Base-by-base conservation (phyloP, 2,113 vertebrate species). In the Eira barbara region DNA sequence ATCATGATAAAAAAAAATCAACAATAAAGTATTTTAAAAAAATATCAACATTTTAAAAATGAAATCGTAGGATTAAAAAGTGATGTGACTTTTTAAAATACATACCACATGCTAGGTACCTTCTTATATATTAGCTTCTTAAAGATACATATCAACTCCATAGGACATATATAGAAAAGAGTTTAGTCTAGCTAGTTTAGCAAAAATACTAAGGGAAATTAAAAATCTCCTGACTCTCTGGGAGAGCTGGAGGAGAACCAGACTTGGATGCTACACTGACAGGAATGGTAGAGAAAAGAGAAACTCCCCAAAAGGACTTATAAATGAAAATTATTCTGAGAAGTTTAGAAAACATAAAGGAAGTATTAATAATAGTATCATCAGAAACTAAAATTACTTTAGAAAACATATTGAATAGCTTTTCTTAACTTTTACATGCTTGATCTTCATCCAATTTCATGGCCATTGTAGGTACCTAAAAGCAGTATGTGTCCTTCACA, bases 101-200 rank as follows among this genome's bases (percentile, higher is more conserved):
- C 20, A 45, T 45, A 65, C 79, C 89, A 91, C 36, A 93, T 95
- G 92, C 67, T 79, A 57, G 11, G 55, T 91, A 27, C 45, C 39
- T 96, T 96, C 67, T 73, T 83, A n/a, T 8, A 83, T 23, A 87
- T 52, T 78, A 61, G 81, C 39, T 89, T 82, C 49, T 55, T 92
- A 65, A 89, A 86, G 73, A 2, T 85, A n/a, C 36, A 88, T 80
- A 92, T 80, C 52, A 47, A 65, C 39, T 65, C 45, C n/a, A 49
- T 45, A 55, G n/a, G 52, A 67, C 36, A 20, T 71, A 95, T 91
- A 78, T 78, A 84, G 29, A 59, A 76, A 89, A 61, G 78, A 36
- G 21, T 74, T 91, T 95, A 65, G 87, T 88, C 91, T 97, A 96
- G 87, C 95, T 95, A 80, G 80, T 74, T 89, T 95, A 71, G 57